Evolutionary conservation across 2,113 vertebrate genomes (phyloP), one percentile per base, ranked within the genome.

Genomic region (Myiozetetes cayanensis): DNA sequence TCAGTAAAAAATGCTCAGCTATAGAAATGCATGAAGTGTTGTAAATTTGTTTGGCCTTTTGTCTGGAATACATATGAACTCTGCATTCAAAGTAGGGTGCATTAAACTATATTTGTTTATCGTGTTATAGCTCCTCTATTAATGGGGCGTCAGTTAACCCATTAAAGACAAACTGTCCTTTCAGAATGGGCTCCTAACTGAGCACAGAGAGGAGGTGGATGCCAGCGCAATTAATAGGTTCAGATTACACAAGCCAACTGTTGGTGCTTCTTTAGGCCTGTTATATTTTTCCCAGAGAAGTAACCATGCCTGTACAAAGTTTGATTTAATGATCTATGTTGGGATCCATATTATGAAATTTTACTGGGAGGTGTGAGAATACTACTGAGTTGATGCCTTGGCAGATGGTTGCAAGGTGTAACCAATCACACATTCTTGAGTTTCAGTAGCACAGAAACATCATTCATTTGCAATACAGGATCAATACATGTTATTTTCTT

Each of bases 21-120:
- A 96, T 98, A 97, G 98, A 98, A 98, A 98, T 95, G 98, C 98
- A 98, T 98, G 98, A 98, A 98, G 98, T 98, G 97, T 97, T 98
- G 98, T 98, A 98, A 98, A 99, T 99, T 98, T 97, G 96, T 98
- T 98, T 99, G 98, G 99, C 99, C 98, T 99, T 99, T 99, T 98
- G 98, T 99, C 98, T 98, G 97, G 97, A 98, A 97, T 96, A 90
- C 55, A 97, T 97, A 92, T 97, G 97, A 98, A 97, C 97, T 94
- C 96, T 89, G 97, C 96, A 97, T 97, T 97, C 97, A 96, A 97
- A 97, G 97, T 84, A 97, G 95, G 72, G 93, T 83, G 87, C 96
- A 95, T 97, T 97, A 96, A 97, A 96, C 93, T 91, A 66, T 75
- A 96, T 95, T 96, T 96, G 96, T 96, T 95, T 95, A 91, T 92